Evolutionary conservation across 2,888 invertebrate species (phyloP).

Genomic region (Margaritifera margaritifera): DNA sequence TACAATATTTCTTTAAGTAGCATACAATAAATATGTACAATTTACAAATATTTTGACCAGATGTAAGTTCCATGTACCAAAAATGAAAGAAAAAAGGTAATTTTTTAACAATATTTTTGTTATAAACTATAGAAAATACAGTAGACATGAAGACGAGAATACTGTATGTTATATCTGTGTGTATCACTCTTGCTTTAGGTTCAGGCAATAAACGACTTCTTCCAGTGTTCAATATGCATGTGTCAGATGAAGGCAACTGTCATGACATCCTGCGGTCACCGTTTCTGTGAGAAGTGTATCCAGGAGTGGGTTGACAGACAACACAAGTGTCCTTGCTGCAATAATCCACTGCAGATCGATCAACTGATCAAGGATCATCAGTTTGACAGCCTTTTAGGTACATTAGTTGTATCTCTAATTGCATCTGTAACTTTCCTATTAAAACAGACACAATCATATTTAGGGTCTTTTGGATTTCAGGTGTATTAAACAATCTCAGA

Average conservation of each 20-base stretch:
- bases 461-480: not conserved
- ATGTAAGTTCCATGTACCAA: too few relatives aligned
- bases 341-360: conserved; percentile 34
- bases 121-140: too few relatives aligned
- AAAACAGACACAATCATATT: not conserved
- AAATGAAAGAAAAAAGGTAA: too few relatives aligned
- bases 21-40: too few relatives aligned
- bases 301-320: conserved; percentile 63
- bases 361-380: conserved; percentile 61
- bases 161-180: not conserved
- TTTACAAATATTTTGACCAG: too few relatives aligned
- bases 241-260: conserved; percentile 47
- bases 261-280: conserved; percentile 66
- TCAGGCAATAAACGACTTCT: conserved; percentile 51
- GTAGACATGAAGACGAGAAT: conserved; percentile 7
- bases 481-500: not conserved
- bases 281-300: conserved; percentile 66
- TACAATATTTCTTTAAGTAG: too few relatives aligned
- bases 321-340: conserved; percentile 68
- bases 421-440: not conserved
- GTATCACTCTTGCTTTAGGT: conserved; percentile 38
- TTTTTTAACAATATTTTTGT: too few relatives aligned
- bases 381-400: conserved; percentile 65
- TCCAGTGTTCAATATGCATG: conserved; percentile 68
- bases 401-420: not conserved